Base-by-base conservation (phyloP, 1,140 invertebrate species). In the Procambarus clarkii region DNA sequence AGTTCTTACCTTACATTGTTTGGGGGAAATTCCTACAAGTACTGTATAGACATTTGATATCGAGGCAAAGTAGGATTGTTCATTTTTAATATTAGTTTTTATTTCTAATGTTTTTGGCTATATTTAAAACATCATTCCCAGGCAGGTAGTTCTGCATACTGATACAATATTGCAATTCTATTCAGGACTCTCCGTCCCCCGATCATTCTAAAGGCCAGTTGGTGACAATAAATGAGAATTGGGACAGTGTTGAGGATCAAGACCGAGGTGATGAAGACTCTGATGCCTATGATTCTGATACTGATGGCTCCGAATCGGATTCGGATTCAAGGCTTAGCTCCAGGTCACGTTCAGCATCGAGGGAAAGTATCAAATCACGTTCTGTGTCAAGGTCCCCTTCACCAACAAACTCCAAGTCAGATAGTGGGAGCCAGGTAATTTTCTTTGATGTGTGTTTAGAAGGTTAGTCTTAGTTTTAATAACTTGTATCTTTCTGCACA, bases 111-210 rank as follows among this genome's bases (percentile, higher is more conserved):
- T 34, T 34, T 34, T 34, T 34, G 34, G 34, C 34, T 34, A 34
- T 34, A 34, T 34, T 34, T 0, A 54, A 54, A 54, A 8, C 13
- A 1, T 54, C 13, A 8, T 54, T 54, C 50, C 50, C 50, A 54
- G 50, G 8, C 4, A 54, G 50, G 50, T 9, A 54, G 50, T 3
- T 54, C 50, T 54, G 50, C 50, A 9, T 54, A 54, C 2, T 54
- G 50, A 54, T 54, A 34, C 13, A 64, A 83, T 69, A 46, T 8
- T 21, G 2, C 2, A 48, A 44, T 60, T 50, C 60, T 64, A 4
- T 88, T 15, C 83, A 94, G 93, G 93, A 93, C 74, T 93, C 93
- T 77, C 93, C 93, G n/a, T 89, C 93, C 45, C 92, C 93, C 13
- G 91, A 92, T 58, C 92, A 91, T 58, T 86, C 93, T 44, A 88